Evolutionary conservation across 2,797 vertebrate genomes (phyloP).

Genomic region (Urophycis tenuis): DNA sequence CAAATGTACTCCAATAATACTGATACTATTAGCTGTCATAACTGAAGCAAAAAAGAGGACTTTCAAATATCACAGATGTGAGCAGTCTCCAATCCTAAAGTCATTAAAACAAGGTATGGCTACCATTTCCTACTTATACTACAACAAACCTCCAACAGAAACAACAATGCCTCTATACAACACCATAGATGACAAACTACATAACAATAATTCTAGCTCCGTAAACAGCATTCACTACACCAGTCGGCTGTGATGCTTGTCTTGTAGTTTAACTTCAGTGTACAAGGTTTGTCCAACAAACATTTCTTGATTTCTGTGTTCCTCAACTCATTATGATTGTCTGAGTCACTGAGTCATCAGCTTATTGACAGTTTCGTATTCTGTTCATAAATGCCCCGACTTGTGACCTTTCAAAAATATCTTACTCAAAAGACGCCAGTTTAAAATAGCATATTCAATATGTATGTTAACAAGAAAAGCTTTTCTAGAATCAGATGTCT

Average conservation of each 20-base stretch:
- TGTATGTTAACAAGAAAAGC: background rate
- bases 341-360: background rate
- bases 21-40: conserved; percentile 44
- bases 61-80: conserved; percentile 20
- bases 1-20: conserved; percentile 36
- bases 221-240: background rate
- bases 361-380: background rate
- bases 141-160: background rate
- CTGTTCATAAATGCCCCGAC: background rate
- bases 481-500: background rate
- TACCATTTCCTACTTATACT: conserved; percentile 4
- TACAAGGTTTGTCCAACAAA: background rate
- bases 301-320: background rate
- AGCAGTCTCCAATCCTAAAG: background rate
- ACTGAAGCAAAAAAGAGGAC: conserved; percentile 21
- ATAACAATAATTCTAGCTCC: background rate
- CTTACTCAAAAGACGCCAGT: background rate
- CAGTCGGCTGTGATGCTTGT: background rate
- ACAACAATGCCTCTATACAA: background rate
- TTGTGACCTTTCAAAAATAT: background rate
- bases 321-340: background rate
- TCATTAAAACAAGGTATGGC: conserved; percentile 4
- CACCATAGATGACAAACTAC: background rate
- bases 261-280: background rate
- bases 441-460: background rate